These are phyloP conservation scores for Geopemphigus sp. DNA, from an alignment of 1,140 invertebrate genomes.

Conservation along the genomic window DNA sequence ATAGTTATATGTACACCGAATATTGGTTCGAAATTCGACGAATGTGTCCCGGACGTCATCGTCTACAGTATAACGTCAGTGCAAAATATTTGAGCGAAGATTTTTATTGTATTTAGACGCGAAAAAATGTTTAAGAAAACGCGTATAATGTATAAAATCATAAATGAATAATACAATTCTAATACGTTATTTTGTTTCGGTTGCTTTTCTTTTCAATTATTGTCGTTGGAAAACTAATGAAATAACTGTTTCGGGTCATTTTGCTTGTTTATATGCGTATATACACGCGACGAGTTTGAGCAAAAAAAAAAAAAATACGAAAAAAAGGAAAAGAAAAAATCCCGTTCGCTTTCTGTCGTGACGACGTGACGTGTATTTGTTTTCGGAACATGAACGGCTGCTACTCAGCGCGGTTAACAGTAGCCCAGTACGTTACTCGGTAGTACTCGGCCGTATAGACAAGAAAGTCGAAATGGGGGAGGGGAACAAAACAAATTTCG, in stretches of 20 bases:
- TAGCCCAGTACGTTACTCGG: not conserved
- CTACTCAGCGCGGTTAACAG: not conserved
- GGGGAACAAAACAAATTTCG: slow-evolving; percentile 15
- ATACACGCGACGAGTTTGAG: slow-evolving; percentile 25
- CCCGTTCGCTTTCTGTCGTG: slow-evolving; percentile 15
- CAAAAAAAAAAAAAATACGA: slow-evolving; percentile 19
- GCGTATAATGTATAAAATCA: not conserved
- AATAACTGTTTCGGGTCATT: not conserved
- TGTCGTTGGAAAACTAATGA: slow-evolving; percentile 19
- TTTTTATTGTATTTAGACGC: slow-evolving; percentile 13
- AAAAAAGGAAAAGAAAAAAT: no score
- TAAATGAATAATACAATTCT: not conserved
- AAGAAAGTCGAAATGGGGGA: not conserved
- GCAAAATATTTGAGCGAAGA: slow-evolving; percentile 47
- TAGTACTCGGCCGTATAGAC: not conserved
- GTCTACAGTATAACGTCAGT: slow-evolving; percentile 12
- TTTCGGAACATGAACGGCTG: slow-evolving; percentile 9
- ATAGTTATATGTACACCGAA: slow-evolving; percentile 38
- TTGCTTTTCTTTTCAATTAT: slow-evolving; percentile 33
- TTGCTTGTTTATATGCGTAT: not conserved
- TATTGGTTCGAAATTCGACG: slow-evolving; percentile 37
- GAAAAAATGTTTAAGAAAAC: not conserved
- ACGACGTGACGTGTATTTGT: not conserved
- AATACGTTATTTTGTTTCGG: not conserved
- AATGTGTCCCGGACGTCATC: slow-evolving; percentile 39